These are phyloP conservation scores for Oreochromis niloticus DNA, from an alignment of 2,113 vertebrate genomes.

Conservation along the genomic window DNA sequence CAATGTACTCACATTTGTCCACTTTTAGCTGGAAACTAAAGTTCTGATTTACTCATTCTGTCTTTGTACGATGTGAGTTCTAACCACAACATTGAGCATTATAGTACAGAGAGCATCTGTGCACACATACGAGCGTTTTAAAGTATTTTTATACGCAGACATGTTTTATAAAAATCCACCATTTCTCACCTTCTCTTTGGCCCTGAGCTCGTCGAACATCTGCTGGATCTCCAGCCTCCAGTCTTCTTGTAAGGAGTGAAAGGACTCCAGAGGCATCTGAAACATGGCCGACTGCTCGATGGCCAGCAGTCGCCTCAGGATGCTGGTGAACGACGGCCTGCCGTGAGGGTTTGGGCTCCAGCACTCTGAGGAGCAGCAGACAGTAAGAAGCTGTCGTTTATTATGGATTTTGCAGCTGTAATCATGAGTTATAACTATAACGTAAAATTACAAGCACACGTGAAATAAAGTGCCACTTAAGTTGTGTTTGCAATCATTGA, in stretches of 20 bases:
- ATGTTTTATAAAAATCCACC: background rate
- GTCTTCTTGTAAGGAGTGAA: conserved; percentile 88
- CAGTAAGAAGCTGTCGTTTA: background rate
- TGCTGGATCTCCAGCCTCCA: conserved; percentile 89
- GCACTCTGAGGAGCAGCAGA: conserved; percentile 73
- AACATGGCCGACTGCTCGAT: conserved; percentile 89
- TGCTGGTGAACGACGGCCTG: conserved; percentile 79
- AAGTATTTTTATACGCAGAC: background rate
- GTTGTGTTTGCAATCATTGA: background rate
- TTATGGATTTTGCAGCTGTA: background rate
- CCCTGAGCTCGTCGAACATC: conserved; percentile 88
- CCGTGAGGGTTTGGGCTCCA: conserved; percentile 84
- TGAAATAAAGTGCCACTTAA: background rate
- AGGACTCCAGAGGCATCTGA: conserved; percentile 90
- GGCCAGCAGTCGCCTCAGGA: conserved; percentile 76
- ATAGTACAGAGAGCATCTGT: background rate
- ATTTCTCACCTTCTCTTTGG: conserved; percentile 85
- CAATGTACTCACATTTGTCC: background rate
- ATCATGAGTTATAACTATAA: background rate
- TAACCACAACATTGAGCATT: background rate
- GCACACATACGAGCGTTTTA: background rate
- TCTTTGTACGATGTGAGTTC: background rate
- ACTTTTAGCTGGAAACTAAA: background rate
- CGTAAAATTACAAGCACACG: background rate
- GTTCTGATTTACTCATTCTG: background rate